Conservation (phyloP, 2,888 invertebrate genomes). For the Leptopilina drosophilae region DNA sequence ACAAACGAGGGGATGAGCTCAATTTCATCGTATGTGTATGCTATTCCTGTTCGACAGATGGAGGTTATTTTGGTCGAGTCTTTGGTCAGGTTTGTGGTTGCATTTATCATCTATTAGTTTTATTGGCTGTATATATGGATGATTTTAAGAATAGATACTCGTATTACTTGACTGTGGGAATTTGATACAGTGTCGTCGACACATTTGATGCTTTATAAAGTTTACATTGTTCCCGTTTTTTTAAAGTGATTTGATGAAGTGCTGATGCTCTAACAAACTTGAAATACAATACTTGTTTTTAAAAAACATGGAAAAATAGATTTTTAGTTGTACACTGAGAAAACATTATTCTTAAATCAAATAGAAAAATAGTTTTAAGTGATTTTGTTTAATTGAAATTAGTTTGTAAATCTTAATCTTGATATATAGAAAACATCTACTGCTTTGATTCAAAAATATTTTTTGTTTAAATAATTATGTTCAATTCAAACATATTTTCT, state of each 20-base stretch:
- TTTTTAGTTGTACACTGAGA: too few relatives aligned
- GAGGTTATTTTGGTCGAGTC: constrained; percentile 32
- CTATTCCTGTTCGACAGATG: constrained; percentile 31
- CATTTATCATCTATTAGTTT: constrained; percentile 20
- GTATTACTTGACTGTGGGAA: neutral
- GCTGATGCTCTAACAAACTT: neutral
- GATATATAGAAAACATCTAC: too few relatives aligned
- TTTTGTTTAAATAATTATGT: too few relatives aligned
- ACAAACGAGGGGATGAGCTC: constrained; percentile 19
- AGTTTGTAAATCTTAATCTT: too few relatives aligned
- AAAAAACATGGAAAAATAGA: neutral
- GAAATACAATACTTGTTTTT: neutral
- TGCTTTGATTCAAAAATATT: too few relatives aligned
- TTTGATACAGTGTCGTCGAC: neutral
- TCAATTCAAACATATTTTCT: too few relatives aligned
- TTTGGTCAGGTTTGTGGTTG: constrained; percentile 13
- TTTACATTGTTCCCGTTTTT: neutral
- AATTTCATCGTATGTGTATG: constrained; percentile 29
- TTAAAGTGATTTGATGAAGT: too few relatives aligned
- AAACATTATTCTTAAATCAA: too few relatives aligned
- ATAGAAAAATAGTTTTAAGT: too few relatives aligned
- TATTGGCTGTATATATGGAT: neutral
- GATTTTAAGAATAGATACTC: neutral
- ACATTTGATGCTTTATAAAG: neutral
- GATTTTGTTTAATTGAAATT: too few relatives aligned